Evolutionary conservation across 2,113 vertebrate species (phyloP).

Genomic region (Periophthalmodon schlosseri): DNA sequence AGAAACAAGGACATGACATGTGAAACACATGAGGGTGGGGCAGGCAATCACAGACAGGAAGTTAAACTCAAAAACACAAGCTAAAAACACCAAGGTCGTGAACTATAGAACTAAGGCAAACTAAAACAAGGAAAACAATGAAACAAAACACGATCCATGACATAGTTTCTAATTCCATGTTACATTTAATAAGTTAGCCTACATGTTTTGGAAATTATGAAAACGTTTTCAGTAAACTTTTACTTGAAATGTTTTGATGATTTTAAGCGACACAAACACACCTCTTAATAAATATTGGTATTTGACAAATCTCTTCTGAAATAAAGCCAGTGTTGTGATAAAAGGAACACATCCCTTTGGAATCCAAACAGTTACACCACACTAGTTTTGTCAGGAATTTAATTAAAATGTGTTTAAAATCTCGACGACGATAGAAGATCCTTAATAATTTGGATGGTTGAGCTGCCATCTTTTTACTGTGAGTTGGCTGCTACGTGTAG

Average conservation of each 20-base stretch:
- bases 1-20: too few species aligned
- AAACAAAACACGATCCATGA: too few species aligned
- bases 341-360: constrained; percentile 25
- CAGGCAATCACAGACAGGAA: too few species aligned
- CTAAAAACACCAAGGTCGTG: too few species aligned
- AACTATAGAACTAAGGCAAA: too few species aligned
- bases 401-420: constrained; percentile 28
- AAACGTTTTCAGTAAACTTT: too few species aligned
- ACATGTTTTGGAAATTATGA: too few species aligned
- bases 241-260: not conserved
- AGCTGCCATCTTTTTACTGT: constrained; percentile 24
- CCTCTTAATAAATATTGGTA: not conserved
- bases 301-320: not conserved
- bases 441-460: constrained; percentile 36
- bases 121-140: too few species aligned
- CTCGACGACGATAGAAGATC: constrained; percentile 7
- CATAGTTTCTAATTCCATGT: too few species aligned
- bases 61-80: too few species aligned
- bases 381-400: constrained; percentile 19
- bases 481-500: constrained; percentile 9
- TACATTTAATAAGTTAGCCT: too few species aligned
- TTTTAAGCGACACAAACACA: not conserved
- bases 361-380: constrained; percentile 21
- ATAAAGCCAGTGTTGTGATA: constrained; percentile 17
- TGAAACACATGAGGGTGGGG: too few species aligned